Base-by-base conservation (phyloP, 2,888 invertebrate genomes). In the Drosophila leonis region DNA sequence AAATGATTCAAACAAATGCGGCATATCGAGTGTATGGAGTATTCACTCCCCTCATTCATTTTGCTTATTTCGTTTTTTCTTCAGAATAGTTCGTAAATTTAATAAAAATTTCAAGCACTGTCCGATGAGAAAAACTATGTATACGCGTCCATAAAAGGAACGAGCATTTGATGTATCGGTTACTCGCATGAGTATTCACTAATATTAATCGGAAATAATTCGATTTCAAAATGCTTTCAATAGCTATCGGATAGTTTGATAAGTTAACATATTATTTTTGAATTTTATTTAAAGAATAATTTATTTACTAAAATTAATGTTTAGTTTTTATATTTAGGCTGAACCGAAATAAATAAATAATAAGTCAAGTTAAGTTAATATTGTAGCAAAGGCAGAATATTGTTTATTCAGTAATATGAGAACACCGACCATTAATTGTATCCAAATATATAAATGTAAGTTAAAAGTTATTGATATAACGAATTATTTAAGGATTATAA, bases 1-100 rank as follows among this genome's bases (percentile, higher is more conserved):
- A 92, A 56, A 56, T 82, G 80, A 37, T 90, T 83, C 33, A 92
- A 71, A 54, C 92, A 92, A 46, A 92, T 88, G 46, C 92, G 92
- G 61, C 92, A 92, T 72, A 91, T 84, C 42, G 92, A 82, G 57
- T 92, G 78, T 52, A 91, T 84, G 77, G 82, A 77, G 72, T 70
- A 81, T 42, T 75, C 72, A 70, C 75, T 77, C 48, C 67, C 63
- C 48, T 67, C 75, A 46, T 80, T 75, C 79, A 92, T 88, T 66
- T 79, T 78, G 68, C 18, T 46, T 24, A 20, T 59, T 49, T 49
- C 15, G 48, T 31, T 59, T 49, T 54, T 41, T 42, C 55, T 62
- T 66, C 33, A 56, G 60, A 48, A 41, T 35, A 52, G 48, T 44
- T 65, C 62, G 52, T 42, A 27, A 72, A 39, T 69, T 70, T 72